Conservation (phyloP, 1,140 invertebrate species). For the Rhynchophorus ferrugineus region DNA sequence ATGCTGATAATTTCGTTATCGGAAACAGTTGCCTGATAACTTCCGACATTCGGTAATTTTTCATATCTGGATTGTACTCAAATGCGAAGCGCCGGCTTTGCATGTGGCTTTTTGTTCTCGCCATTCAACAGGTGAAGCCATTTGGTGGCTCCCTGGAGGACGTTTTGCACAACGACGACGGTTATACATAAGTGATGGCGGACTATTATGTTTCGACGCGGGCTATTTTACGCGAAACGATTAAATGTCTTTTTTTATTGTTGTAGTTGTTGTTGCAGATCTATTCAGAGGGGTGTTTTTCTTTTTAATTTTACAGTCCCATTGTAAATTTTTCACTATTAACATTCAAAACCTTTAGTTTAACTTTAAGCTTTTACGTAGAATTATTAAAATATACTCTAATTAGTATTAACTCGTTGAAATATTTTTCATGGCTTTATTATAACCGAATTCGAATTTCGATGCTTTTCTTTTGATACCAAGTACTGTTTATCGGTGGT, state of each 20-base stretch:
- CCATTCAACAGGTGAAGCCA: slow-evolving; percentile 3
- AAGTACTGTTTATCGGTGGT: too few species aligned
- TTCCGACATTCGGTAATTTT: slow-evolving; percentile 13
- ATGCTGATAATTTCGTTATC: slow-evolving; percentile 11
- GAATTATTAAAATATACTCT: too few species aligned
- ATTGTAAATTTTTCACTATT: too few species aligned
- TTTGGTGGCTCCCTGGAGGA: not conserved
- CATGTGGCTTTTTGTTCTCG: slow-evolving; percentile 6
- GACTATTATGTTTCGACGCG: not conserved
- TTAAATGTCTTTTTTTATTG: not conserved
- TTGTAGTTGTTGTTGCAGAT: not conserved
- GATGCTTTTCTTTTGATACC: too few species aligned
- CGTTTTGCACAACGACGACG: not conserved
- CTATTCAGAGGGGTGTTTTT: too few species aligned
- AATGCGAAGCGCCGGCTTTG: not conserved
- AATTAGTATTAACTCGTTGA: too few species aligned
- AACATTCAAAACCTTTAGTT: too few species aligned
- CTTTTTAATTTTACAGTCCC: too few species aligned
- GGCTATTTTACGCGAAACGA: not conserved
- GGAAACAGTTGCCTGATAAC: slow-evolving; percentile 10
- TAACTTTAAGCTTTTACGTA: too few species aligned
- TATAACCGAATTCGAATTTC: too few species aligned
- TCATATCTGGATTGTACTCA: slow-evolving; percentile 10
- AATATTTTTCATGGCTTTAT: too few species aligned
- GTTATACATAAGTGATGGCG: not conserved